Conservation (phyloP, 2,113 vertebrate species). For the Chaenocephalus aceratus region DNA sequence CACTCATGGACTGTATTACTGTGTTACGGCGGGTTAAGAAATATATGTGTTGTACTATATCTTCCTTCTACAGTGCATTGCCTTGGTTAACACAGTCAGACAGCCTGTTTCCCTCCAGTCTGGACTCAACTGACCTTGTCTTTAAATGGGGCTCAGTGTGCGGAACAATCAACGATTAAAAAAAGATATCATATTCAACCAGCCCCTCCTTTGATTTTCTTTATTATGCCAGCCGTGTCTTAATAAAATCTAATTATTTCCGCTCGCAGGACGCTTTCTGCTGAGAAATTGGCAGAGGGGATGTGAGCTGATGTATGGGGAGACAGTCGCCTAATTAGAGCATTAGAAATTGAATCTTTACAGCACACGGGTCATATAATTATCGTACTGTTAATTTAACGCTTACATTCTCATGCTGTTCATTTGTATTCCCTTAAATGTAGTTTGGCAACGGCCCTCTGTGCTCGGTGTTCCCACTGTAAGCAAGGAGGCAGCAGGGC, state of each 20-base stretch:
- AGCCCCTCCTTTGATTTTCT: conserved; percentile 76
- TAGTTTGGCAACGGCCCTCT: conserved; percentile 91
- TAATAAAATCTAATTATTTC: conserved; percentile 86
- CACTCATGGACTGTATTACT: conserved; percentile 16
- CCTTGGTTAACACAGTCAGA: conserved; percentile 28
- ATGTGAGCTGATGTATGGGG: conserved; percentile 96
- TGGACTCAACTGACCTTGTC: conserved; percentile 34
- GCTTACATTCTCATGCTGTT: conserved; percentile 98
- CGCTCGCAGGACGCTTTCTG: conserved; percentile 80
- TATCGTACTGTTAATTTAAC: conserved; percentile 99
- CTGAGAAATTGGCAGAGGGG: conserved; percentile 86
- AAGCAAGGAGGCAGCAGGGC: conserved; percentile 88
- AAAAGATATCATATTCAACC: conserved; percentile 75
- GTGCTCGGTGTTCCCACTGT: conserved; percentile 88
- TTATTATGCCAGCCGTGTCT: conserved; percentile 78
- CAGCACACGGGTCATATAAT: conserved; percentile 99
- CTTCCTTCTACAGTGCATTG: conserved; percentile 12
- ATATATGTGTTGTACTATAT: background rate
- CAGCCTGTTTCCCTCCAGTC: conserved; percentile 26
- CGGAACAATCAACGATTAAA: conserved; percentile 60
- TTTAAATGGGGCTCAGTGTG: conserved; percentile 54
- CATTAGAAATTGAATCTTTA: conserved; percentile 99
- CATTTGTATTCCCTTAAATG: conserved; percentile 99
- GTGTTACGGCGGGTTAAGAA: background rate
- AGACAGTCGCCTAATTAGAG: conserved; percentile 98